phyloP scores from a whole-genome alignment of 2,888 invertebrate genomes.

The Lampropteryx suffumata region DNA sequence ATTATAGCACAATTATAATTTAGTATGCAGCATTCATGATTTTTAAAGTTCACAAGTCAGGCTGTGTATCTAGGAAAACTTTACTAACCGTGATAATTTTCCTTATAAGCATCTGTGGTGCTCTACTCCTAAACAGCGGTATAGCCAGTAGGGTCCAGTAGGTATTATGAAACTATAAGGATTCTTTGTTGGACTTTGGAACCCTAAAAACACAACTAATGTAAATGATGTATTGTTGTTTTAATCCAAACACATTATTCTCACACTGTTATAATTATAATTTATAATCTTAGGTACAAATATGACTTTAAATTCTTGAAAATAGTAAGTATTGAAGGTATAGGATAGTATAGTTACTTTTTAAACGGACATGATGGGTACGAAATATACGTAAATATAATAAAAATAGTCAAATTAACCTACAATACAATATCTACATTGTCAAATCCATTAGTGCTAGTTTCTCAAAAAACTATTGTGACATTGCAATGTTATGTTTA shows the following conservation, averaged over 20 bases:
- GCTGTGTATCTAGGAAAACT: too few species aligned
- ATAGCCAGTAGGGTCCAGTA: too few species aligned
- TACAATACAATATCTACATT: conserved; percentile 42
- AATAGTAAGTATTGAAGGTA: conserved; percentile 7
- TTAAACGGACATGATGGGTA: conserved; percentile 9
- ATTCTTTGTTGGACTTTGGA: too few species aligned
- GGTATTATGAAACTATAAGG: too few species aligned
- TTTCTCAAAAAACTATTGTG: conserved; percentile 27
- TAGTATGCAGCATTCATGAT: too few species aligned
- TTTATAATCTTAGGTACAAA: conserved; percentile 37
- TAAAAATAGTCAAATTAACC: conserved; percentile 22
- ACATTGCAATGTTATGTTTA: neutral
- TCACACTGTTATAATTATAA: conserved; percentile 2
- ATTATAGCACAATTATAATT: too few species aligned
- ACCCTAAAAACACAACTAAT: conserved; percentile 2
- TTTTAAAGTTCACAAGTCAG: too few species aligned
- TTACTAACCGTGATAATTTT: too few species aligned
- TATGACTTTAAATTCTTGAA: conserved; percentile 20
- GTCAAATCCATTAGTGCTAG: conserved; percentile 69
- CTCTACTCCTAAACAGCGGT: too few species aligned
- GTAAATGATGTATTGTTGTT: conserved; percentile 5
- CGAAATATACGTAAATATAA: conserved; percentile 3
- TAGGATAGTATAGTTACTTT: neutral
- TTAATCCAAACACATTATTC: conserved; percentile 14
- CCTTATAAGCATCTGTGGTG: too few species aligned